Base-by-base conservation (phyloP, 2,797 vertebrate species). In the Remorina albescens region DNA sequence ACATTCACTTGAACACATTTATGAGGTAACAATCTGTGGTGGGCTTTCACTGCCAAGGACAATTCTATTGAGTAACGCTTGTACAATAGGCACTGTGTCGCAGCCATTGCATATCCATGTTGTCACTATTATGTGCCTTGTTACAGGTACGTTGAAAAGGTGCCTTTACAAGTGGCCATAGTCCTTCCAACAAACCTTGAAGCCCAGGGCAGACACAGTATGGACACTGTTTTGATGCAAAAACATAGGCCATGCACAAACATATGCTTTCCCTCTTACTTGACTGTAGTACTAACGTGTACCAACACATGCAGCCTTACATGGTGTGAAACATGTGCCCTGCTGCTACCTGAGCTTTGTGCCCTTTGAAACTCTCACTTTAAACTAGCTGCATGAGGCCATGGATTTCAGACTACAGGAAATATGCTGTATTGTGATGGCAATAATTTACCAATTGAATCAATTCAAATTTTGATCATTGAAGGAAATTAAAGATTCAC, bases 321-420 rank as follows among this genome's bases (percentile, higher is more conserved):
- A 86, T 82, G 86, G 76, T 53, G 80, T 41, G 55, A 74, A 85
- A 82, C 81, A 70, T 56, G 79, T 71, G 79, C 62, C 80, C 79
- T 56, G 78, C 76, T 92, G 87, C 87, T 82, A 88, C 83, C 80
- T 80, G 81, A 90, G 89, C 80, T 78, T 23, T 34, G 67, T 91
- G 88, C 77, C 88, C 85, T 92, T 93, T 88, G 69, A 83, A 76
- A 89, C 50, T 28, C 37, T 67, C 11, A 8, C 84, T 84, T 78
- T 82, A 67, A 72, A 74, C 69, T 80, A 44, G 1, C 78, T 71
- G 46, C 65, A 62, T 81, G 66, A 81, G 71, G 74, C 74, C 60
- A 76, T 77, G 42, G 32, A 70, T 65, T 67, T 62, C 82, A 67
- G 67, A 67, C 86, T 85, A 84, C 71, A 44, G 53, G 75, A 78